These are phyloP conservation scores for Acrocephalus kingi DNA, from an alignment of 2,113 vertebrate species.

Conservation along the genomic window DNA sequence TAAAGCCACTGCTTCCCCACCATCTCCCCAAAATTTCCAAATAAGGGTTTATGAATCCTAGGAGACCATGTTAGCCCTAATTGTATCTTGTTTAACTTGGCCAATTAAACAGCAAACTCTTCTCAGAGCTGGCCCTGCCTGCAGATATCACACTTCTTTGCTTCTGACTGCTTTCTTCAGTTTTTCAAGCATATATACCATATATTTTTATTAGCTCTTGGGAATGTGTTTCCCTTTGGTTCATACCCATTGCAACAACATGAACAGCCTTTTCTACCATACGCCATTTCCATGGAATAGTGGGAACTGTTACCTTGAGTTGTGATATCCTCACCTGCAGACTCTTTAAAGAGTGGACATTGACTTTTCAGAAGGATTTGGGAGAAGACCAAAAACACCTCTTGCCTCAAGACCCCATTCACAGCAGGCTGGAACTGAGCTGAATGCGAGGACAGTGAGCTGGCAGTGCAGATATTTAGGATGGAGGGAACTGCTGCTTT, in stretches of 20 bases:
- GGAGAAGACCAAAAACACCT: not conserved
- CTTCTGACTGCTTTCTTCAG: conserved; percentile 52
- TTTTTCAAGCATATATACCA: conserved; percentile 17
- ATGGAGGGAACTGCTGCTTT: not conserved
- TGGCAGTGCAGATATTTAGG: not conserved
- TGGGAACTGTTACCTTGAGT: not conserved
- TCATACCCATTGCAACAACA: not conserved
- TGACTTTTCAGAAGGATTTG: not conserved
- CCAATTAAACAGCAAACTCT: conserved; percentile 71
- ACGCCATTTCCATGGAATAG: not conserved
- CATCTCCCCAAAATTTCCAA: conserved; percentile 37
- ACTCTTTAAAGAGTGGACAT: not conserved
- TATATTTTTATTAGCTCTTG: conserved; percentile 47
- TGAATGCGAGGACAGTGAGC: not conserved
- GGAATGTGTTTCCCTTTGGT: conserved; percentile 30
- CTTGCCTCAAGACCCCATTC: not conserved
- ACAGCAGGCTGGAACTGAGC: not conserved
- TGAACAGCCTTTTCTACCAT: not conserved
- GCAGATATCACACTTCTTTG: conserved; percentile 71
- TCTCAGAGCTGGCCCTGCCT: conserved; percentile 67
- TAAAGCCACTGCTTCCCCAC: conserved; percentile 57
- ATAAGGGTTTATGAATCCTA: conserved; percentile 60
- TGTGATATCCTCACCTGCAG: not conserved
- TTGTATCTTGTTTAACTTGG: conserved; percentile 78
- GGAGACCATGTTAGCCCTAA: conserved; percentile 72